Conservation (phyloP, 2,113 vertebrate species). For the Oreochromis spilurus region DNA sequence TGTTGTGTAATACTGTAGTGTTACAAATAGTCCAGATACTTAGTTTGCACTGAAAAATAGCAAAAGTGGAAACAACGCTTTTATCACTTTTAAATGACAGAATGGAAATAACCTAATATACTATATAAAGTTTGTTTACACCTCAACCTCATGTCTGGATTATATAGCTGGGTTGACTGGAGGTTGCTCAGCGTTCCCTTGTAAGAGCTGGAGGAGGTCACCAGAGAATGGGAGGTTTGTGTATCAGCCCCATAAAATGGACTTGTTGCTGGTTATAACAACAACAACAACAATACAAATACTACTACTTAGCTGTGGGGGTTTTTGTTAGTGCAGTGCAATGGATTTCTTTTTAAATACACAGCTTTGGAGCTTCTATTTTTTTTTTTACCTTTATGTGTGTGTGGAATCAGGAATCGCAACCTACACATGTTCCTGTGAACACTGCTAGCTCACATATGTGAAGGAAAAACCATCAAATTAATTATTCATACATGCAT, state of each 20-base stretch:
- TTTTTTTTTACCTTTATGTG: background rate
- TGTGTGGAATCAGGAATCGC: background rate
- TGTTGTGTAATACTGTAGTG: background rate
- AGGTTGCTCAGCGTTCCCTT: background rate
- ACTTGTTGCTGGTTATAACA: background rate
- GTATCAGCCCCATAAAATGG: background rate
- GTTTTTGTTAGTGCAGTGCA: background rate
- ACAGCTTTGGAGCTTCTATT: background rate
- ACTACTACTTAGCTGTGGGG: background rate
- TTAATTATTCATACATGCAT: background rate
- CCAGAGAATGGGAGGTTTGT: background rate
- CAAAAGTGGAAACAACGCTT: background rate
- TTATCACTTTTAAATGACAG: background rate
- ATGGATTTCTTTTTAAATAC: background rate
- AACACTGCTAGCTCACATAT: background rate
- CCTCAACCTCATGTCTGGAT: background rate
- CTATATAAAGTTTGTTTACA: background rate
- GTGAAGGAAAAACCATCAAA: background rate
- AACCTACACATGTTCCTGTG: background rate
- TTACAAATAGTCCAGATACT: background rate
- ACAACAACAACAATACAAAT: background rate
- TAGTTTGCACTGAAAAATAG: background rate
- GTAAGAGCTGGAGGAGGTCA: background rate
- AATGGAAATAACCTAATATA: background rate
- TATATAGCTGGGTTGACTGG: background rate